A percentile compares a stretch with the other conserved stretches of the same genome.
Evolutionary conservation across 30 jellyfish, hydroid and myxozoan species (phyloP).

Genomic region (Pelagia noctiluca): DNA sequence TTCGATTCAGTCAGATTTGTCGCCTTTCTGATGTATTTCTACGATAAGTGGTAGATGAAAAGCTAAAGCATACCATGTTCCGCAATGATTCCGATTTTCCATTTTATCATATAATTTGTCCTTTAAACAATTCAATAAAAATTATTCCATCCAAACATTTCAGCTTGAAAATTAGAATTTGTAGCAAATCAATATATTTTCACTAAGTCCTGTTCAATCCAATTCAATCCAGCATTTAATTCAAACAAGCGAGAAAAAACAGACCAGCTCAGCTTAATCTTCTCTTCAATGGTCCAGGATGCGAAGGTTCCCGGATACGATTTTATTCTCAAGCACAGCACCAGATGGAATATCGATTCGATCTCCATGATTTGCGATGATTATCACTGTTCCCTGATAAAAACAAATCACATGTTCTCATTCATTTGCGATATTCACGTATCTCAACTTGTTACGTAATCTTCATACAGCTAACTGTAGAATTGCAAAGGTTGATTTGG

Average conservation of each 20-base stretch:
- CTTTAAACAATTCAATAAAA: no score
- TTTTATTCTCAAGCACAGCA: conserved; percentile 90
- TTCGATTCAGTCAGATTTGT: no score
- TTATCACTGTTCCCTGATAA: conserved; percentile 97
- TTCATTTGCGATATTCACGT: not conserved
- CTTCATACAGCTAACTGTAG: not conserved
- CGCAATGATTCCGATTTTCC: no score
- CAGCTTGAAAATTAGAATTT: no score
- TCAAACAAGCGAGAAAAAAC: not conserved
- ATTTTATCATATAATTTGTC: no score
- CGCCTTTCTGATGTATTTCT: no score
- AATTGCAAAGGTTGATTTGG: not conserved
- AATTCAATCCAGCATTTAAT: not conserved
- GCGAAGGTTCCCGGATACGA: conserved; percentile 94
- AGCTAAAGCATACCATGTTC: no score
- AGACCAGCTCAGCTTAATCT: not conserved
- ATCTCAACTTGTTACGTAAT: not conserved
- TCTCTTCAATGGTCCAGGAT: conserved; percentile 80
- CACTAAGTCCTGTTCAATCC: not conserved
- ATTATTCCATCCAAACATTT: no score
- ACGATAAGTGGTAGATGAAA: no score
- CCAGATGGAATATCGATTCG: conserved; percentile 98
- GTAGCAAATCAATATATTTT: no score
- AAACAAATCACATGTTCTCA: not conserved
- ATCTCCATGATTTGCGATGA: conserved; percentile 96